Evolutionary conservation across 2,888 invertebrate genomes (phyloP).

Genomic region (Cristatella mucedo): DNA sequence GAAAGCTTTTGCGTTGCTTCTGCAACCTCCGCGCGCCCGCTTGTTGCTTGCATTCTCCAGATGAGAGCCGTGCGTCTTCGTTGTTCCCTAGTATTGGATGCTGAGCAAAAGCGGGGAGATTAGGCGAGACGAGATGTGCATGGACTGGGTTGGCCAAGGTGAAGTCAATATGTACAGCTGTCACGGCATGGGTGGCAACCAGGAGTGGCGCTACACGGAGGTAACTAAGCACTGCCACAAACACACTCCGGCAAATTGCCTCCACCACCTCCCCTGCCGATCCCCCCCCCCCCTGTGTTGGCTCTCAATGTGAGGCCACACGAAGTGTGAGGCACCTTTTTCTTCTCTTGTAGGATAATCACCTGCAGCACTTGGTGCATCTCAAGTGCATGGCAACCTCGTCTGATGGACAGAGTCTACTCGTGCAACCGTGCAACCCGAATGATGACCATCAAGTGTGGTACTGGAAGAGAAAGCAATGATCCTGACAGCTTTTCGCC

Average conservation of each 20-base stretch:
- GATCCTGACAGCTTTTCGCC: too few species aligned
- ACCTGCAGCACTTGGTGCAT: background rate
- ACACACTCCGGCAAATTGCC: too few species aligned
- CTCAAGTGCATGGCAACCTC: slow-evolving; percentile 31
- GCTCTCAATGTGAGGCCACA: too few species aligned
- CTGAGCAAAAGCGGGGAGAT: slow-evolving; percentile 86
- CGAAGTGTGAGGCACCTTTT: too few species aligned
- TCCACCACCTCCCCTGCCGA: too few species aligned
- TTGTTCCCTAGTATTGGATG: slow-evolving; percentile 99
- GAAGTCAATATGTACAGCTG: slow-evolving; percentile 42
- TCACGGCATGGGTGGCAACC: slow-evolving; percentile 83
- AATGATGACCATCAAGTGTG: slow-evolving; percentile 31
- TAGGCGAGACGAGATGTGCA: slow-evolving; percentile 77
- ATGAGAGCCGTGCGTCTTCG: too few species aligned
- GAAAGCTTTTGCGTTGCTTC: too few species aligned
- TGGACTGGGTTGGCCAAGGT: slow-evolving; percentile 73
- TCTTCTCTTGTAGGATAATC: background rate
- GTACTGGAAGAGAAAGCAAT: slow-evolving; percentile 28
- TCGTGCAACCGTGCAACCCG: slow-evolving; percentile 26
- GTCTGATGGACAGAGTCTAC: slow-evolving; percentile 25
- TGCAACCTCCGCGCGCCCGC: too few species aligned
- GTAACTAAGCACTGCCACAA: too few species aligned
- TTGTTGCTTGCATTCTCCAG: too few species aligned
- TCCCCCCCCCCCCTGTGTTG: too few species aligned
- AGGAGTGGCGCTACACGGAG: slow-evolving; percentile 63